Evolutionary conservation across 2,888 invertebrate genomes (phyloP).

Genomic region (Aleiodes alternator): DNA sequence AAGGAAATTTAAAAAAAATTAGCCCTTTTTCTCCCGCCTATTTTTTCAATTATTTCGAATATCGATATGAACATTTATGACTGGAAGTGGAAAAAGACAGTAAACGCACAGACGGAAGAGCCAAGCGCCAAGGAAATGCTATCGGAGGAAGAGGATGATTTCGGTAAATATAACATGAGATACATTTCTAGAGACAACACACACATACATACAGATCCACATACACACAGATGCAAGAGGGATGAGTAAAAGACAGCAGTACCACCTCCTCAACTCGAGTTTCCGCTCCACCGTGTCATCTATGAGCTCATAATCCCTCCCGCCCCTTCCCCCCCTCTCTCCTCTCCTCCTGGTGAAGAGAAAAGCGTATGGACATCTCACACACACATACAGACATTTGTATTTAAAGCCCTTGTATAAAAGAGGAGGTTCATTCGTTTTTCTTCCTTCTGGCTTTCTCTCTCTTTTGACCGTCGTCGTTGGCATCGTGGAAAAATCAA

Average conservation of each 20-base stretch:
- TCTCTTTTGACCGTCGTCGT: constrained; percentile 56
- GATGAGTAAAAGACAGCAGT: not conserved
- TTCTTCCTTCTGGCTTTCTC: constrained; percentile 44
- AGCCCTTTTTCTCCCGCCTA: not conserved
- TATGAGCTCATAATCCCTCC: constrained; percentile 16
- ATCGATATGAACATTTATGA: no score
- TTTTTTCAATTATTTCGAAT: no score
- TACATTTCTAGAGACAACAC: not conserved
- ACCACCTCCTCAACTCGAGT: not conserved
- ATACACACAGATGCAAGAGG: not conserved
- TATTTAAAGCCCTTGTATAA: constrained; percentile 25
- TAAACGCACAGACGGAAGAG: no score
- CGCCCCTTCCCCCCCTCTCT: not conserved
- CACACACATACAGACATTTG: constrained; percentile 13
- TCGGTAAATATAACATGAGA: not conserved
- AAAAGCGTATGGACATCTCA: constrained; percentile 2
- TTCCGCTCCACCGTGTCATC: constrained; percentile 24
- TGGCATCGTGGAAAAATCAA: constrained; percentile 71
- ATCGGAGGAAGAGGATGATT: no score
- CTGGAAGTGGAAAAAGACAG: no score
- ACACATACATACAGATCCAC: no score
- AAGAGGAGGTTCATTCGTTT: constrained; percentile 23
- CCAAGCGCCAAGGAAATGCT: no score
- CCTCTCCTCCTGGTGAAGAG: no score
- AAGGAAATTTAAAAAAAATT: no score